Evolutionary conservation across 2,797 vertebrate genomes (phyloP), one percentile per base, ranked within the genome.

Genomic region (Enteromius thamalakanensis): DNA sequence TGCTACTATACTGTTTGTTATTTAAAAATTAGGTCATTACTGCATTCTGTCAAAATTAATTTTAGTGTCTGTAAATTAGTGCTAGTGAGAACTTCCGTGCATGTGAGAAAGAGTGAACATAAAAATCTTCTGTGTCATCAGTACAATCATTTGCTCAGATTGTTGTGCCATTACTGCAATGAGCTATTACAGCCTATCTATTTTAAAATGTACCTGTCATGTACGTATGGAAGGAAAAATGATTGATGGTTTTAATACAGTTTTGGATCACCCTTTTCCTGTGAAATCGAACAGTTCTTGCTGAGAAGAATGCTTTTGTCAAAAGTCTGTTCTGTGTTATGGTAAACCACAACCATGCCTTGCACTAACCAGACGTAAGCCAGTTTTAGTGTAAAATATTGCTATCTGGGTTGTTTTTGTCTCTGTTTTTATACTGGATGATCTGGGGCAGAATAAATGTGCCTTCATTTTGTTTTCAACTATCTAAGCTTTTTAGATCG

Each of bases 11-110:
- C 14, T 53, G 32, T 67, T 23, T 69, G 32, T 55, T 55, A 21
- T 55, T 37, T 37, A 79, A 55, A 68, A 37, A 26, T 68, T 29
- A 26, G 37, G 3, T 55, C 75, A 68, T 23, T 21, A 69, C 37
- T 55, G 49, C 45, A 53, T 79, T 51, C 21, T 40, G n/a, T 62
- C 15, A 60, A 40, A 53, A 37, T 34, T 0, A 9, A 79, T 79
- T 79, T 14, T 53, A 79, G 4, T 53, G 62, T 53, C 64, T 68
- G 32, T 40, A 68, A 68, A 40, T 74, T 34, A 53, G 47, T 34
- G 47, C 17, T 72, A 37, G 32, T 23, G 51, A 19, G 12, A 40
- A 55, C 8, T 29, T 12, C 49, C 6, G n/a, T n/a, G 34, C 34
- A 34, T 34, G 19, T 67, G 49, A 53, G 34, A 55, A 19, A 23